These are phyloP conservation scores for Emys orbicularis DNA, from an alignment of 2,797 vertebrate species.

Conservation along the genomic window DNA sequence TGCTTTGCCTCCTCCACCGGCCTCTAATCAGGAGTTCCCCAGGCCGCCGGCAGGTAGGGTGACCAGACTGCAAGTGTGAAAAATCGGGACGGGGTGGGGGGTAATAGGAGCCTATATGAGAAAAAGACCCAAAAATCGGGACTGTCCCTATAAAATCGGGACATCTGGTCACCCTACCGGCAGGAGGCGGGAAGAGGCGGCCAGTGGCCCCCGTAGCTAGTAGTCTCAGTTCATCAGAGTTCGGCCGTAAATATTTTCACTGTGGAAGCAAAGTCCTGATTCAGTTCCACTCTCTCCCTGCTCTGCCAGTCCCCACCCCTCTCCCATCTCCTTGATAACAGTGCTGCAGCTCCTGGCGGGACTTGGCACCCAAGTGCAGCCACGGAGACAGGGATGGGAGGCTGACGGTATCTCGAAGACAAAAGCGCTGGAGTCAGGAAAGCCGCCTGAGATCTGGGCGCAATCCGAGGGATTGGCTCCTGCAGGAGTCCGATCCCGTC, in stretches of 20 bases:
- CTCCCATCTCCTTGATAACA: neutral
- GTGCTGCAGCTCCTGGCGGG: neutral
- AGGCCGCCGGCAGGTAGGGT: fast-evolving
- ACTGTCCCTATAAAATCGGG: too few relatives aligned
- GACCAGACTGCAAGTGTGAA: too few relatives aligned
- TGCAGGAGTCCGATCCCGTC: too few relatives aligned
- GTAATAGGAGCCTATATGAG: too few relatives aligned
- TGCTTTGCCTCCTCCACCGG: neutral
- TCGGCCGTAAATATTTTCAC: neutral
- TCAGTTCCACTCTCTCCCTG: neutral
- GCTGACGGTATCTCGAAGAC: neutral
- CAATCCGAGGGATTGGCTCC: too few relatives aligned
- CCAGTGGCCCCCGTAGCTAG: too few relatives aligned
- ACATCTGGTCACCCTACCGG: too few relatives aligned
- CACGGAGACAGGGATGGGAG: neutral
- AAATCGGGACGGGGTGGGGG: too few relatives aligned
- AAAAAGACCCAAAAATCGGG: too few relatives aligned
- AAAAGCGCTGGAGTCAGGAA: too few relatives aligned
- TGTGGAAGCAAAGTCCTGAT: neutral
- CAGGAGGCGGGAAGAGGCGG: neutral
- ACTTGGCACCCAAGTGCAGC: neutral
- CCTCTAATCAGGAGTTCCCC: neutral
- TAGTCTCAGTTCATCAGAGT: neutral
- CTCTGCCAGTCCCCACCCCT: neutral
- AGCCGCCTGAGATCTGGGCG: too few relatives aligned